phyloP scores from a whole-genome alignment of 2,888 invertebrate species.

The Byasa hedistus region DNA sequence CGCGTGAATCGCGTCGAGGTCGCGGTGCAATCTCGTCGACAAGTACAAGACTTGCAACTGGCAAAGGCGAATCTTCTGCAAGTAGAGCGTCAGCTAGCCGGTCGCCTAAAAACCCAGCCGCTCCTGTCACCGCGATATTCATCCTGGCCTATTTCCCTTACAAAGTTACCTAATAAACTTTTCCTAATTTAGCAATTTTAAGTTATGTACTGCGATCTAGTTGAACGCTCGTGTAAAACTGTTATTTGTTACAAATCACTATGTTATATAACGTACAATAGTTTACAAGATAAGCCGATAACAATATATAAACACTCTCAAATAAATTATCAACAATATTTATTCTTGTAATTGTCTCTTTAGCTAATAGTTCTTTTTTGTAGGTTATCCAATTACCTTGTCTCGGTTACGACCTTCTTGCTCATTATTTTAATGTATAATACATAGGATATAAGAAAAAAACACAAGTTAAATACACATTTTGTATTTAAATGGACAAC shows the following conservation, averaged over 20 bases:
- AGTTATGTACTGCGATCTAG: no score
- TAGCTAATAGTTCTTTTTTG: background rate
- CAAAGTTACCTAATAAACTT: no score
- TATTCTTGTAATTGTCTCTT: background rate
- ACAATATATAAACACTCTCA: background rate
- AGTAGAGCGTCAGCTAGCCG: conserved; percentile 50
- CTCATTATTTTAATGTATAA: no score
- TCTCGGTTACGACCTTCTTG: no score
- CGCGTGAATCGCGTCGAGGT: conserved; percentile 42
- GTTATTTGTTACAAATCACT: conserved; percentile 1
- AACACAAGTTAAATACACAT: background rate
- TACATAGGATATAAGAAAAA: background rate
- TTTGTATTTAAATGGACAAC: background rate
- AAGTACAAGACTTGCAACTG: conserved; percentile 45
- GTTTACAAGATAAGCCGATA: background rate
- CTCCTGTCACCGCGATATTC: conserved; percentile 62
- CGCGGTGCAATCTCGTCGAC: conserved; percentile 38
- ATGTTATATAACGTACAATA: conserved; percentile 1
- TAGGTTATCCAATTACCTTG: no score
- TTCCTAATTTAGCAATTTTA: no score
- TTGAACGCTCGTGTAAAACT: background rate
- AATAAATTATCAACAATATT: background rate
- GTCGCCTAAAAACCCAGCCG: conserved; percentile 57
- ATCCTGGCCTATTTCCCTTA: conserved; percentile 35
- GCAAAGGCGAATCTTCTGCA: conserved; percentile 38